Evolutionary conservation across 2,797 vertebrate genomes (phyloP).

Genomic region (Etheostoma nigrum): DNA sequence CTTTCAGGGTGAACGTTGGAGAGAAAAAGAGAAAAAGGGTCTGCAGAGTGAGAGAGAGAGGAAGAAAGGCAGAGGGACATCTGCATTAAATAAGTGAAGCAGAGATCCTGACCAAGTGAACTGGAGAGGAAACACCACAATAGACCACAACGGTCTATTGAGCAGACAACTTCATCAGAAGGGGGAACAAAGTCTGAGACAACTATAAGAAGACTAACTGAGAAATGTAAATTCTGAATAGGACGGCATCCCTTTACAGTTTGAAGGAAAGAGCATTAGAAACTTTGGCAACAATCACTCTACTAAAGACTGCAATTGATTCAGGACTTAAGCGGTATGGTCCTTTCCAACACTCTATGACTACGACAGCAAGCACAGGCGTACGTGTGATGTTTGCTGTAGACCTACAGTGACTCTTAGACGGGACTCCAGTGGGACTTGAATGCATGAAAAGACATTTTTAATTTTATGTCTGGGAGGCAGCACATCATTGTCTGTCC

Average conservation of each 20-base stretch:
- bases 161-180: constrained; percentile 25
- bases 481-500: not conserved
- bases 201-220: not conserved
- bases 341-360: constrained; percentile 7
- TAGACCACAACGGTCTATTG: not conserved
- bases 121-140: constrained; percentile 12
- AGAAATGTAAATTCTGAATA: not conserved
- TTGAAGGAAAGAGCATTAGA: constrained; percentile 2
- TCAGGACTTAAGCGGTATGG: constrained; percentile 15
- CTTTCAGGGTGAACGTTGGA: constrained; percentile 15
- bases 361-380: constrained; percentile 3
- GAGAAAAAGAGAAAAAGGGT: constrained; percentile 24
- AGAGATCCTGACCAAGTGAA: constrained; percentile 6
- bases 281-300: not conserved
- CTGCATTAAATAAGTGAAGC: not conserved
- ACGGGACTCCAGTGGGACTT: not conserved
- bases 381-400: constrained; percentile 17
- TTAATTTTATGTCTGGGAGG: not conserved
- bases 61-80: constrained; percentile 16
- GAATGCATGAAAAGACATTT: not conserved
- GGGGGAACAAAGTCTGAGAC: constrained; percentile 7
- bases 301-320: constrained; percentile 8
- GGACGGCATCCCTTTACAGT: not conserved
- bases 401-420: constrained; percentile 10
- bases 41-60: constrained; percentile 21